phyloP scores from a whole-genome alignment of 2,888 invertebrate genomes.

The Acutogordius australiensis region DNA sequence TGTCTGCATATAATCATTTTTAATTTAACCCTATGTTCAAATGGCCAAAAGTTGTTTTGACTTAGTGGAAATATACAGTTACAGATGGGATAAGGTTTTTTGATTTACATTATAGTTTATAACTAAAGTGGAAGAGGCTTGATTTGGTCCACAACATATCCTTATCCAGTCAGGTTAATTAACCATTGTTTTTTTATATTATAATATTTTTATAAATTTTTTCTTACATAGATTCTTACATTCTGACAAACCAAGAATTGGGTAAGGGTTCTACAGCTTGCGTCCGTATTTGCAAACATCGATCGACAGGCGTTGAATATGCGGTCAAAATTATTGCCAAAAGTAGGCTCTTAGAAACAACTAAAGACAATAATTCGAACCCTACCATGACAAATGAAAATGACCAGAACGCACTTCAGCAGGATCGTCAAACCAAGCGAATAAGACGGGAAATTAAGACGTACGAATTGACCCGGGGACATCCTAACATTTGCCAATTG shows the following conservation, averaged over 20 bases:
- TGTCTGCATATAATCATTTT: too few species aligned
- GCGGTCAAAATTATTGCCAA: conserved; percentile 43
- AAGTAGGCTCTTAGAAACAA: conserved; percentile 14
- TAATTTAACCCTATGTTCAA: too few species aligned
- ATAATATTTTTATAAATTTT: not conserved
- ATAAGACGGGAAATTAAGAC: conserved; percentile 95
- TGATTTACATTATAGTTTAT: too few species aligned
- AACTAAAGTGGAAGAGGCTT: too few species aligned
- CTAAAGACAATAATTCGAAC: too few species aligned
- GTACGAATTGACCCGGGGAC: conserved; percentile 86
- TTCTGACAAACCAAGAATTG: conserved; percentile 64
- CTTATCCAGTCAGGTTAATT: too few species aligned
- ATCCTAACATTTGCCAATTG: conserved; percentile 83
- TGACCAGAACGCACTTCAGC: conserved; percentile 22
- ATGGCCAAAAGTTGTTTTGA: too few species aligned
- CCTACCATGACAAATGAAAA: conserved; percentile 5
- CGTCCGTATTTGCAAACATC: conserved; percentile 66
- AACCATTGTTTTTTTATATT: too few species aligned
- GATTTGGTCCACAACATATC: too few species aligned
- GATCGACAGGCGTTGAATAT: conserved; percentile 64
- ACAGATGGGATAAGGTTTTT: too few species aligned
- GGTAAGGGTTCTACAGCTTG: conserved; percentile 84
- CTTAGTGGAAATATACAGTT: too few species aligned
- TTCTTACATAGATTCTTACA: conserved; percentile 46
- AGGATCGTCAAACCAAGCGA: conserved; percentile 65